Evolutionary conservation across 1,140 invertebrate species (phyloP).

Genomic region (Drosophila punjabiensis): DNA sequence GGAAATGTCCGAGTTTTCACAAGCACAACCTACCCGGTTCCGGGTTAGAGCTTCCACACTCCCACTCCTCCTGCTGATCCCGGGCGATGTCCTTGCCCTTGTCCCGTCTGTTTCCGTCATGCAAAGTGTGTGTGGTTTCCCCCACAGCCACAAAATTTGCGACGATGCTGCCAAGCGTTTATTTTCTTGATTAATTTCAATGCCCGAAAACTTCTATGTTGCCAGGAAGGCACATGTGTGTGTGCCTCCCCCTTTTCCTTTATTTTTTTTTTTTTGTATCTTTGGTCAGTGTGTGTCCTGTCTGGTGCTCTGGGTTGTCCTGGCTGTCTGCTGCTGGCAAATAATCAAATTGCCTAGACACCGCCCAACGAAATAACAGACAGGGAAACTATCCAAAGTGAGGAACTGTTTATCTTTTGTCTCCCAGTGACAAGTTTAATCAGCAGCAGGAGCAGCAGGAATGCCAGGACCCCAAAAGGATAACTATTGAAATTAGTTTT

Average conservation of each 20-base stretch:
- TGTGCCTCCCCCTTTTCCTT: conserved; percentile 28
- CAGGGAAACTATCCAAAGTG: conserved; percentile 49
- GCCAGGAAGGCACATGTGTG: conserved; percentile 27
- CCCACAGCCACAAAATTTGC: conserved; percentile 37
- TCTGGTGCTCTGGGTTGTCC: conserved; percentile 28
- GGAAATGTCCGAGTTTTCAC: conserved; percentile 44
- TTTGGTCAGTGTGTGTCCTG: conserved; percentile 34
- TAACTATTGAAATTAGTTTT: conserved; percentile 82
- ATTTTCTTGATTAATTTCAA: conserved; percentile 84
- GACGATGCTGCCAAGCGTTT: conserved; percentile 77
- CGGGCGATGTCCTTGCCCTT: conserved; percentile 40
- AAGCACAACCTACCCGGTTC: conserved; percentile 35
- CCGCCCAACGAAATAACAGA: conserved; percentile 40
- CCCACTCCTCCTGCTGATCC: conserved; percentile 3
- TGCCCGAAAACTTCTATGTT: conserved; percentile 64
- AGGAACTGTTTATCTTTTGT: conserved; percentile 80
- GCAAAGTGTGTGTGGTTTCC: conserved; percentile 66
- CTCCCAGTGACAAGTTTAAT: conserved; percentile 81
- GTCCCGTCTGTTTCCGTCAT: conserved; percentile 65
- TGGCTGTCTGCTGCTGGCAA: conserved; percentile 73
- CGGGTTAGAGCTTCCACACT: conserved; percentile 11
- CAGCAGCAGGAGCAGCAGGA: conserved; percentile 50
- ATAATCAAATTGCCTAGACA: conserved; percentile 83
- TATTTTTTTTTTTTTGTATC: neutral
- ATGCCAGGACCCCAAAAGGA: conserved; percentile 65